phyloP scores from a whole-genome alignment of 2,888 invertebrate genomes.

The Chrysodeixis includens region DNA sequence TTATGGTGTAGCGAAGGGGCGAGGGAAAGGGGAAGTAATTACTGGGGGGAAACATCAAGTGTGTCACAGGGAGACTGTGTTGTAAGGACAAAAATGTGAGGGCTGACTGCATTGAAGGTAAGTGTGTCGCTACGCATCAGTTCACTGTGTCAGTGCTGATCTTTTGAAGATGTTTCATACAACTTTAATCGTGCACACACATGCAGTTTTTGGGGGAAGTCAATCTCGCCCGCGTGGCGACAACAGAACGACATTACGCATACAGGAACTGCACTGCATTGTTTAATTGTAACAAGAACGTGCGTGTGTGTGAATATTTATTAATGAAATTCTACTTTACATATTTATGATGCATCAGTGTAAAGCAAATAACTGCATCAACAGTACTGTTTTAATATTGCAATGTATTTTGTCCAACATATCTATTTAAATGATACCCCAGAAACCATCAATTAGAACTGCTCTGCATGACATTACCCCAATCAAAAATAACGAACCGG shows the following conservation, averaged over 20 bases:
- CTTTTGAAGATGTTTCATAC: conserved; percentile 74
- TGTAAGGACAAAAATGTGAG: conserved; percentile 87
- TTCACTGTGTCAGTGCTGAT: conserved; percentile 88
- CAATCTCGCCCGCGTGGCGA: conserved; percentile 11
- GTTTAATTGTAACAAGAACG: conserved; percentile 29
- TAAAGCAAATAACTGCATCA: not conserved
- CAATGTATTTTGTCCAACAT: not conserved
- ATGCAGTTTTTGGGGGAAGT: conserved; percentile 56
- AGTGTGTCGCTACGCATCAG: conserved; percentile 86
- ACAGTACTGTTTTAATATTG: no score
- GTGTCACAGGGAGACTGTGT: conserved; percentile 87
- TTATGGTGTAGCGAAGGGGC: conserved; percentile 71
- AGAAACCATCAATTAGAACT: not conserved
- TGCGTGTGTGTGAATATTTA: conserved; percentile 39
- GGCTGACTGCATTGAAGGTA: conserved; percentile 82
- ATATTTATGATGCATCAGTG: conserved; percentile 18
- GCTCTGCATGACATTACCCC: no score
- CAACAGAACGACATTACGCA: conserved; percentile 28
- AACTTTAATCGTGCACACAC: conserved; percentile 52
- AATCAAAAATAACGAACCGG: not conserved
- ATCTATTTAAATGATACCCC: no score
- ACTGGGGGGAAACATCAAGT: conserved; percentile 86
- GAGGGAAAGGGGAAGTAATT: conserved; percentile 82
- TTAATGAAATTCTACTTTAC: conserved; percentile 31
- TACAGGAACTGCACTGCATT: conserved; percentile 16